Conservation (phyloP, 2,888 invertebrate genomes). For the Digitonthophagus gazella region DNA sequence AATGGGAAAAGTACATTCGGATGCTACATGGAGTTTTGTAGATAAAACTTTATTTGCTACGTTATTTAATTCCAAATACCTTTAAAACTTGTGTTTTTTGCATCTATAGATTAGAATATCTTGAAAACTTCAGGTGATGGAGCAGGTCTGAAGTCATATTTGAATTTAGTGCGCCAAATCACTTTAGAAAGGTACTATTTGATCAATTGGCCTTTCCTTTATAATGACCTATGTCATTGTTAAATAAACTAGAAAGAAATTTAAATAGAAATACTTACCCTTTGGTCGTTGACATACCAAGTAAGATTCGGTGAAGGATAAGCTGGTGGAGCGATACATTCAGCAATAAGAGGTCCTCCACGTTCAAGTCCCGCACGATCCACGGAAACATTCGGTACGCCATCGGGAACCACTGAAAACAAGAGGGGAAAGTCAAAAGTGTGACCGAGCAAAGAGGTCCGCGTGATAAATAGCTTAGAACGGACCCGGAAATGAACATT, state of each 20-base stretch:
- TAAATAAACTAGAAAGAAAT: background rate
- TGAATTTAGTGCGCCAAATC: no score
- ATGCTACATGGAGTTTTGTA: no score
- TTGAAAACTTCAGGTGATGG: no score
- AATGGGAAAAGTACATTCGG: no score
- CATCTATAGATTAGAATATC: no score
- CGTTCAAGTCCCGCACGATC: slow-evolving; percentile 58
- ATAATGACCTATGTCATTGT: background rate
- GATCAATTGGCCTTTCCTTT: no score
- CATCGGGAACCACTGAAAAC: slow-evolving; percentile 60
- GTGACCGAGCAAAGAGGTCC: background rate
- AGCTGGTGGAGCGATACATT: slow-evolving; percentile 61
- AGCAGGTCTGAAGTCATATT: no score
- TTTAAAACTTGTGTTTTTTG: no score
- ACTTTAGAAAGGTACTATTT: no score
- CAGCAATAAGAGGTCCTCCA: slow-evolving; percentile 60
- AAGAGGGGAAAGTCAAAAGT: background rate
- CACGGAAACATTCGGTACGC: slow-evolving; percentile 59
- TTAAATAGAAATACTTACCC: slow-evolving; percentile 45
- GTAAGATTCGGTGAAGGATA: slow-evolving; percentile 64
- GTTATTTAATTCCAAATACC: no score
- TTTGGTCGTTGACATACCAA: slow-evolving; percentile 64
- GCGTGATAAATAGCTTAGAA: background rate
- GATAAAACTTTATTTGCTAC: no score
- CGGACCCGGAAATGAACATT: slow-evolving; percentile 15